Evolutionary conservation across 1,140 invertebrate species (phyloP).

Genomic region (Euschistus heros): DNA sequence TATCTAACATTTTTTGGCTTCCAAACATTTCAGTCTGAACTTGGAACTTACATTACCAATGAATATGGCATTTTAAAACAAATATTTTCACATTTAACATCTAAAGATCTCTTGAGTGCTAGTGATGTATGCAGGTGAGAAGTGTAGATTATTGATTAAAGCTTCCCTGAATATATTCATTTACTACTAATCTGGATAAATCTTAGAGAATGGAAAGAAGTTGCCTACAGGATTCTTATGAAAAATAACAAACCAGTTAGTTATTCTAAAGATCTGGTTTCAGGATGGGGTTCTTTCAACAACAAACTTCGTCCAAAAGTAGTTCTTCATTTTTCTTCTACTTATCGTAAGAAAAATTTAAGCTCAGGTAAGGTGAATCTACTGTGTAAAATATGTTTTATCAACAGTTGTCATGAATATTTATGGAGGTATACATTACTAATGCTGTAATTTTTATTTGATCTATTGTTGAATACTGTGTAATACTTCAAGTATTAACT

Average conservation of each 20-base stretch:
- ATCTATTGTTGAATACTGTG: no score
- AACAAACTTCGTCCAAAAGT: background rate
- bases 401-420: no score
- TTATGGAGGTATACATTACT: no score
- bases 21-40: background rate
- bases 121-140: conserved; percentile 10
- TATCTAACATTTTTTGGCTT: background rate
- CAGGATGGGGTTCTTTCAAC: background rate
- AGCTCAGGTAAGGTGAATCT: background rate
- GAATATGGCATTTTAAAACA: conserved; percentile 8
- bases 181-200: background rate
- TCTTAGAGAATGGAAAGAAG: conserved; percentile 15
- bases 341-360: background rate
- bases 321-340: background rate
- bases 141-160: background rate
- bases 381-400: no score
- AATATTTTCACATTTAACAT: conserved; percentile 8
- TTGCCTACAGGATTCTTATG: background rate
- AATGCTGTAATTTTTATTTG: no score
- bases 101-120: background rate
- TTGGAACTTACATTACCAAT: conserved; percentile 10
- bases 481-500: no score
- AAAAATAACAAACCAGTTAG: background rate
- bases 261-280: background rate
- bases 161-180: no score